Evolutionary conservation across 1,140 invertebrate genomes (phyloP).

Genomic region (Planococcus citri): DNA sequence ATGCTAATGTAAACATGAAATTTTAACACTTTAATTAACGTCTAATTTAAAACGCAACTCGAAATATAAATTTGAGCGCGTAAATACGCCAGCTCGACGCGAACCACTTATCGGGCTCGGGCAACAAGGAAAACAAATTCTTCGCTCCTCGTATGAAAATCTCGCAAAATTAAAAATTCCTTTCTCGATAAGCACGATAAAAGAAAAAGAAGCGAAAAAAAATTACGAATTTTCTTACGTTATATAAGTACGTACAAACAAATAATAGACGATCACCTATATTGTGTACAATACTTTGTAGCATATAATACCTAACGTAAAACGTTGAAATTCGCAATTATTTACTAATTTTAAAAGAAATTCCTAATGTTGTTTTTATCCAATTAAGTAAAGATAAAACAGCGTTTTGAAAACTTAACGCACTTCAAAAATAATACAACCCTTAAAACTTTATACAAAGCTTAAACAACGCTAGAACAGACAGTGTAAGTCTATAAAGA

Average conservation of each 20-base stretch:
- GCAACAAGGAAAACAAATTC: no score
- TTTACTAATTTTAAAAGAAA: constrained; percentile 5
- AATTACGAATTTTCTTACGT: no score
- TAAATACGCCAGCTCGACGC: no score
- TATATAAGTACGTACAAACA: no score
- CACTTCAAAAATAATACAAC: constrained; percentile 20
- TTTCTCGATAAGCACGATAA: no score
- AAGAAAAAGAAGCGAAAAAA: no score
- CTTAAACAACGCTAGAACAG: constrained; percentile 12
- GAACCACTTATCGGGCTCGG: no score
- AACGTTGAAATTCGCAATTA: not conserved
- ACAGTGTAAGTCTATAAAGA: constrained; percentile 19
- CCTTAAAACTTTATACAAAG: constrained; percentile 19
- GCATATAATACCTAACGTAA: no score
- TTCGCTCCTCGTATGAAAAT: no score
- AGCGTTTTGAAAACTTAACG: constrained; percentile 12
- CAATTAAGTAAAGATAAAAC: constrained; percentile 12
- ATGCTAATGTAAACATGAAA: not conserved
- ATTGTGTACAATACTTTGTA: no score
- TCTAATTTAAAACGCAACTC: not conserved
- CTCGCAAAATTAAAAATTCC: no score
- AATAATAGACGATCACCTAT: no score
- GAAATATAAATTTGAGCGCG: not conserved
- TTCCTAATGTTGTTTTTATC: not conserved
- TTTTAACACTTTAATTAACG: not conserved